phyloP scores from a whole-genome alignment of 2,888 invertebrate genomes.

The Epirrhoe tristata region DNA sequence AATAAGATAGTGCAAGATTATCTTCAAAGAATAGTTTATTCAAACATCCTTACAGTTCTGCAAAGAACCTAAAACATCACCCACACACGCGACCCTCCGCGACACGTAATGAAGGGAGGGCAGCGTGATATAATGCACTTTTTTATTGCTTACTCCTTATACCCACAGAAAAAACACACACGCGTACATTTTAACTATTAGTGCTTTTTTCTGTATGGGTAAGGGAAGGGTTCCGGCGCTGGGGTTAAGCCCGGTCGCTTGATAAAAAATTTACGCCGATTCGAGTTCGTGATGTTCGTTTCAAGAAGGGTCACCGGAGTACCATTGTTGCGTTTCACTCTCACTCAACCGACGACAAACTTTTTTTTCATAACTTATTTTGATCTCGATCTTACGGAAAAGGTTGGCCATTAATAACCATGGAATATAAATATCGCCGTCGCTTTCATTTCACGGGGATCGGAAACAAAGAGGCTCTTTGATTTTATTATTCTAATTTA shows the following conservation, averaged over 20 bases:
- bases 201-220: slow-evolving; percentile 71
- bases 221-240: slow-evolving; percentile 77
- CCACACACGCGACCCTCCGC: slow-evolving; percentile 70
- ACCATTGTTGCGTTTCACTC: slow-evolving; percentile 55
- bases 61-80: slow-evolving; percentile 56
- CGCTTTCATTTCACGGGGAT: slow-evolving; percentile 49
- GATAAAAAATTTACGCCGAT: slow-evolving; percentile 80
- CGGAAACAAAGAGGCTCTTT: slow-evolving; percentile 67
- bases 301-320: slow-evolving; percentile 62
- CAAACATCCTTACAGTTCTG: slow-evolving; percentile 36
- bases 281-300: slow-evolving; percentile 68
- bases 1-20: background rate
- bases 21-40: slow-evolving; percentile 8
- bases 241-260: slow-evolving; percentile 70
- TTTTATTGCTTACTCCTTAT: slow-evolving; percentile 83
- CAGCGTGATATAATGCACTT: slow-evolving; percentile 84
- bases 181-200: slow-evolving; percentile 83
- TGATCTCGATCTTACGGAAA: slow-evolving; percentile 39
- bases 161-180: slow-evolving; percentile 82
- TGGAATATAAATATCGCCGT: slow-evolving; percentile 47
- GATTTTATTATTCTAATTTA: slow-evolving; percentile 82
- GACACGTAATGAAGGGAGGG: slow-evolving; percentile 81
- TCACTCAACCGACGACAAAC: slow-evolving; percentile 33
- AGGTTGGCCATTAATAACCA: slow-evolving; percentile 46
- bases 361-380: slow-evolving; percentile 41